These are phyloP conservation scores for Stercorarius parasiticus DNA, from an alignment of 2,113 vertebrate genomes.

Conservation along the genomic window DNA sequence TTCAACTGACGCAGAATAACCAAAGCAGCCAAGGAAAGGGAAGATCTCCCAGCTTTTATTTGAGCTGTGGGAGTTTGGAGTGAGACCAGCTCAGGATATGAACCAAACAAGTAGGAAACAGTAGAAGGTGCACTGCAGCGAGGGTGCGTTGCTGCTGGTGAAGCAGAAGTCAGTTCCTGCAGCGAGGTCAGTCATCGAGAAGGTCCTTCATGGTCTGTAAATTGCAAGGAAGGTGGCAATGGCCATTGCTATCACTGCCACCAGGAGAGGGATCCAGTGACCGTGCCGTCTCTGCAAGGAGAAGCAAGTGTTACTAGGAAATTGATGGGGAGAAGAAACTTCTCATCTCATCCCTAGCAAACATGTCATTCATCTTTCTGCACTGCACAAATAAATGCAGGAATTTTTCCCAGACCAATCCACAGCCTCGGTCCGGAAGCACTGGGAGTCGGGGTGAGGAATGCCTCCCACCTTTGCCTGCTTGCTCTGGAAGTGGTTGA, in stretches of 20 bases:
- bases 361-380: fast-evolving
- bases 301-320: background rate
- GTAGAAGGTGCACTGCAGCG: fast-evolving
- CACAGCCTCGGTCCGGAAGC: fast-evolving
- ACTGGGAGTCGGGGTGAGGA: background rate
- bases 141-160: fast-evolving
- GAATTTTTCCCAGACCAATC: fast-evolving
- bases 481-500: slow-evolving; percentile 64
- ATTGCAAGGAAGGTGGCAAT: slow-evolving; percentile 56
- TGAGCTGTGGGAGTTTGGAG: background rate
- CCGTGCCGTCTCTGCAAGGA: slow-evolving; percentile 49
- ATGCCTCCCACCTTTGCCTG: slow-evolving; percentile 57
- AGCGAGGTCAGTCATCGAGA: background rate
- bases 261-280: slow-evolving; percentile 66
- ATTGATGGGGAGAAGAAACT: background rate
- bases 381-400: background rate
- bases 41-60: background rate
- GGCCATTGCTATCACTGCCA: slow-evolving; percentile 41
- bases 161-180: background rate
- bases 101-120: background rate
- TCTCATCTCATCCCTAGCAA: background rate
- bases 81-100: background rate
- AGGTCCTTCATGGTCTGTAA: slow-evolving; percentile 22
- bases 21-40: background rate
- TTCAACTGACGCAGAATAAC: background rate